Percentiles rank a stretch among this genome's conserved stretches.
phyloP scores from a whole-genome alignment of 2,797 vertebrate genomes.

The Apogon hyalosoma region DNA sequence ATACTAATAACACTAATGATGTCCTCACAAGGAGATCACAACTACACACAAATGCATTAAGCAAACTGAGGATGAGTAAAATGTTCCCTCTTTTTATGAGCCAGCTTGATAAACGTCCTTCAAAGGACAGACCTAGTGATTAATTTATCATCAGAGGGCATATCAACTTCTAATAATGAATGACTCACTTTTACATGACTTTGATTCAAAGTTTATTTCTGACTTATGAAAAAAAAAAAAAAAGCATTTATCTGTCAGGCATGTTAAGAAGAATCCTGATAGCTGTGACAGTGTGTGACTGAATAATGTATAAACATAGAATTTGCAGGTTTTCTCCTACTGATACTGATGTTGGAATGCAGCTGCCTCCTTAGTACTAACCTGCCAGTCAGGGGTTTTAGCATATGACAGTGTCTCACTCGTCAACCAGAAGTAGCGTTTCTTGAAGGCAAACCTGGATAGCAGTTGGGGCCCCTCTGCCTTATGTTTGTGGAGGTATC shows the following conservation, averaged over 20 bases:
- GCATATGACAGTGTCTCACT: constrained; percentile 88
- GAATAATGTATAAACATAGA: not conserved
- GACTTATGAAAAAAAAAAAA: not conserved
- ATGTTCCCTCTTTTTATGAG: constrained; percentile 49
- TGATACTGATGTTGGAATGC: not conserved
- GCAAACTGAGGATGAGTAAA: constrained; percentile 38
- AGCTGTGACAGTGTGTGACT: not conserved
- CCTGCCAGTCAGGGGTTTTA: constrained; percentile 90
- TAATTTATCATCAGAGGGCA: constrained; percentile 34
- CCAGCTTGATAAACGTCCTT: constrained; percentile 40
- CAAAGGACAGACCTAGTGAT: constrained; percentile 31
- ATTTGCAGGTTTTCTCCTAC: not conserved
- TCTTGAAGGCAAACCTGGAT: constrained; percentile 91
- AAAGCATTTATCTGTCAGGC: not conserved
- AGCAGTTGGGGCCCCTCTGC: constrained; percentile 84
- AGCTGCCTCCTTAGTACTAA: constrained; percentile 58
- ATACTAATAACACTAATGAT: constrained; percentile 73
- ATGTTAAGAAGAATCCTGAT: not conserved
- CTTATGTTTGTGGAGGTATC: constrained; percentile 88
- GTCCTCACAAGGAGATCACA: constrained; percentile 56
- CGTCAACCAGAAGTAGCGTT: constrained; percentile 93
- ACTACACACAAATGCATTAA: constrained; percentile 52
- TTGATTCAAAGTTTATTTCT: constrained; percentile 35
- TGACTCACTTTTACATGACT: constrained; percentile 45
- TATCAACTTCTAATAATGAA: constrained; percentile 38